Percentiles rank a stretch among this genome's conserved stretches.
Evolutionary conservation across 1,140 invertebrate genomes (phyloP).

Genomic region (Zophobas atratus): DNA sequence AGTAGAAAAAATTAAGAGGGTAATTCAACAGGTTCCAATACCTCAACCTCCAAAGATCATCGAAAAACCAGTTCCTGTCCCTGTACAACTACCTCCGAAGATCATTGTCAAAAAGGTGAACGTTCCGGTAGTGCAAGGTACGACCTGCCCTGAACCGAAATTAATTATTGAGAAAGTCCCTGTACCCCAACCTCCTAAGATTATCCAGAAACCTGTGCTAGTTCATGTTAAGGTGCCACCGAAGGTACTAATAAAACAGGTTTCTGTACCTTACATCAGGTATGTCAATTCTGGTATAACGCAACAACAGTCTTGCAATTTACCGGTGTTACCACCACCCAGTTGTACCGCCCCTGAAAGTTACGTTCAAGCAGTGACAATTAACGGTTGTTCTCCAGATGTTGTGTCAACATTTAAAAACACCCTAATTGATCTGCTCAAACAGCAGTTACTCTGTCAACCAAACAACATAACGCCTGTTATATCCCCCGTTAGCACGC

Average conservation of each 20-base stretch:
- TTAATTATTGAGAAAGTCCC: constrained; percentile 23
- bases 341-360: not conserved
- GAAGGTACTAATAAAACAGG: constrained; percentile 11
- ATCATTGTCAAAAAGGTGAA: constrained; percentile 23
- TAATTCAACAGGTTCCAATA: constrained; percentile 17
- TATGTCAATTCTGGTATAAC: constrained; percentile 7
- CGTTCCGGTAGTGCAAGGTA: constrained; percentile 18
- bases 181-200: constrained; percentile 40
- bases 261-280: constrained; percentile 3
- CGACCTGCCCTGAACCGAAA: constrained; percentile 11
- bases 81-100: constrained; percentile 12
- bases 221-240: not conserved
- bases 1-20: not conserved
- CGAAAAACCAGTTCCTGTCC: constrained; percentile 17
- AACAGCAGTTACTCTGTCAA: constrained; percentile 2
- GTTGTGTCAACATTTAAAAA: not conserved
- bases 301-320: not conserved
- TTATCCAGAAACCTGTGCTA: constrained; percentile 10
- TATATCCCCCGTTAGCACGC: not conserved
- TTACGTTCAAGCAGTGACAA: not conserved
- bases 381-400: not conserved
- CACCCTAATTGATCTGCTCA: constrained; percentile 9
- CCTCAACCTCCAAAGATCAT: constrained; percentile 8
- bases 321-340: not conserved
- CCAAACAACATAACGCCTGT: not conserved